Evolutionary conservation across 2,113 vertebrate species (phyloP).

Genomic region (Percopsis transmontana): DNA sequence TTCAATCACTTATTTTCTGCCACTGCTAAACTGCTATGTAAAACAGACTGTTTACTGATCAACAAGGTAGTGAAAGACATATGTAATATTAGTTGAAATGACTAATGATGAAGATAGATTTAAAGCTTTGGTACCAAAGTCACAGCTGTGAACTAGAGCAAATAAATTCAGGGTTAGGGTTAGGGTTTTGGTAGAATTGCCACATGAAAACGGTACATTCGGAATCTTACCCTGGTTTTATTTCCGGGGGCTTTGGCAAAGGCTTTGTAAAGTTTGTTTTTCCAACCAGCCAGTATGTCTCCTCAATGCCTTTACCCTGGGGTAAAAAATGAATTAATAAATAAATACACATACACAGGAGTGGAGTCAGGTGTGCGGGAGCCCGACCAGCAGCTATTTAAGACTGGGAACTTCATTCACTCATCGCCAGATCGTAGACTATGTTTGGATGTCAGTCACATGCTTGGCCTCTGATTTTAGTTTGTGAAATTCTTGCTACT

Average conservation of each 20-base stretch:
- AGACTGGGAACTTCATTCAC: no score
- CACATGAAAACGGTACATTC: background rate
- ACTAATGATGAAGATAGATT: background rate
- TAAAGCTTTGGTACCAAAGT: no score
- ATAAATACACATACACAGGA: background rate
- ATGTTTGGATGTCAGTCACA: no score
- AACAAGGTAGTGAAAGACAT: no score
- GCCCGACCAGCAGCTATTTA: no score
- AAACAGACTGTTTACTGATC: no score
- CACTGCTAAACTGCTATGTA: background rate
- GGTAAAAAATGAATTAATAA: slow-evolving; percentile 10
- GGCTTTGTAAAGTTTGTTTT: slow-evolving; percentile 84
- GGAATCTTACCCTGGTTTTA: slow-evolving; percentile 86
- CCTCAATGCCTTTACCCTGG: slow-evolving; percentile 91
- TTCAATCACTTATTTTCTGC: background rate
- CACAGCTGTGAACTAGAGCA: no score
- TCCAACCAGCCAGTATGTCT: slow-evolving; percentile 91
- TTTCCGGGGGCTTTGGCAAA: slow-evolving; percentile 86
- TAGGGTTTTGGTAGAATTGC: background rate
- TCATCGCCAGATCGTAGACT: no score
- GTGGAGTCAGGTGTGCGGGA: no score
- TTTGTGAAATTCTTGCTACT: no score
- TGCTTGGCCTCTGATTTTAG: no score
- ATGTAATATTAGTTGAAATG: background rate
- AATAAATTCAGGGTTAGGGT: no score